Percentiles rank a stretch among this genome's conserved stretches.
These are phyloP conservation scores for Drosophila asahinai DNA, from an alignment of 1,140 invertebrate genomes.

Conservation along the genomic window DNA sequence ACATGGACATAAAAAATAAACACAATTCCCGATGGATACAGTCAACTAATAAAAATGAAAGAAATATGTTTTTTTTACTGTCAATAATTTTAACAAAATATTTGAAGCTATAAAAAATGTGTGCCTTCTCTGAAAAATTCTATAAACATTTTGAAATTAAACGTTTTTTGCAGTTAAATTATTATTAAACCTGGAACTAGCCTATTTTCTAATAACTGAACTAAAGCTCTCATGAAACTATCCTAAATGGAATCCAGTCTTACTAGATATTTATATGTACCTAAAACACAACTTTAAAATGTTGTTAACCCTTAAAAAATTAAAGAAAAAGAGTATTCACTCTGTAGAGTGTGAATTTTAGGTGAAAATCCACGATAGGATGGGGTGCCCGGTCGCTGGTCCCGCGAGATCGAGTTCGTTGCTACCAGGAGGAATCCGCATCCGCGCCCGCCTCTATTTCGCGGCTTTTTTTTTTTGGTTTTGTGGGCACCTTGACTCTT, in stretches of 20 bases:
- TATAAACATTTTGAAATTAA: no score
- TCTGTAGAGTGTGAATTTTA: slow-evolving; percentile 7
- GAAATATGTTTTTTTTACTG: not conserved
- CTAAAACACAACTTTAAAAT: not conserved
- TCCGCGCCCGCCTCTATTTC: slow-evolving; percentile 27
- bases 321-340: slow-evolving; percentile 11
- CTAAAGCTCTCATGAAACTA: not conserved
- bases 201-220: not conserved
- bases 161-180: not conserved
- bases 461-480: slow-evolving; percentile 27
- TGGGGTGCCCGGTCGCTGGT: not conserved
- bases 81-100: no score
- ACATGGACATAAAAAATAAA: not conserved
- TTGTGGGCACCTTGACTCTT: slow-evolving; percentile 67
- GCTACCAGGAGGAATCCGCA: slow-evolving; percentile 40
- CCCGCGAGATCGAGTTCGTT: slow-evolving; percentile 41
- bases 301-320: not conserved
- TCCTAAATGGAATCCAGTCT: not conserved
- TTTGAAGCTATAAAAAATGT: no score
- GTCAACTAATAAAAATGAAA: not conserved
- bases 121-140: no score
- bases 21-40: not conserved
- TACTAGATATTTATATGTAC: not conserved
- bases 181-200: not conserved
- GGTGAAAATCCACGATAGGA: slow-evolving; percentile 14